Conservation (phyloP, 2,888 invertebrate genomes). For the Tenthredo livida region DNA sequence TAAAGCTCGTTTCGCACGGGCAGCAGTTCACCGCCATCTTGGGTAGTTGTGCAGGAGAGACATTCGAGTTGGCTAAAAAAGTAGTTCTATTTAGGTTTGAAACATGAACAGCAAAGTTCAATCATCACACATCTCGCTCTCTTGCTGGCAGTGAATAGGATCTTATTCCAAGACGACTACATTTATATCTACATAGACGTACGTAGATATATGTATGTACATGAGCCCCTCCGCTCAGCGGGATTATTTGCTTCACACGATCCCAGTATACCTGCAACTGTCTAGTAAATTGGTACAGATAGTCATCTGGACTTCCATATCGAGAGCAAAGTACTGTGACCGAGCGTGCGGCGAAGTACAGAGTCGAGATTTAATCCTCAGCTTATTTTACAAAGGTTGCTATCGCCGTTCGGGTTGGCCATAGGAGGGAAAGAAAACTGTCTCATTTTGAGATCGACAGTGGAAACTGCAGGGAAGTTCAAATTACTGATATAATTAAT, state of each 20-base stretch:
- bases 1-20: slow-evolving; percentile 10
- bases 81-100: neutral
- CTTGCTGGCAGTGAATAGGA: neutral
- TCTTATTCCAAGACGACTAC: neutral
- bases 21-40: neutral
- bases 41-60: neutral
- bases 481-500: neutral
- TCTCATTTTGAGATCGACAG: neutral
- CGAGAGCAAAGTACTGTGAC: slow-evolving; percentile 48
- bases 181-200: slow-evolving; percentile 6
- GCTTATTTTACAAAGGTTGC: slow-evolving; percentile 9
- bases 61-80: neutral
- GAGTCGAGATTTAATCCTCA: slow-evolving; percentile 10
- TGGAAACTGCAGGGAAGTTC: neutral
- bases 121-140: neutral
- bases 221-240: slow-evolving; percentile 53
- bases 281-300: slow-evolving; percentile 58
- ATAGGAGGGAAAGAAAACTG: neutral
- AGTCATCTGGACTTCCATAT: slow-evolving; percentile 62
- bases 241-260: slow-evolving; percentile 63
- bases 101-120: neutral
- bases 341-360: neutral
- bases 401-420: neutral
- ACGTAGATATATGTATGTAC: slow-evolving; percentile 8
- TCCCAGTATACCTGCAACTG: slow-evolving; percentile 54